A percentile compares a stretch with the other conserved stretches of the same genome.
Conservation (phyloP, 1,140 invertebrate genomes). For the Nymphalis io region DNA sequence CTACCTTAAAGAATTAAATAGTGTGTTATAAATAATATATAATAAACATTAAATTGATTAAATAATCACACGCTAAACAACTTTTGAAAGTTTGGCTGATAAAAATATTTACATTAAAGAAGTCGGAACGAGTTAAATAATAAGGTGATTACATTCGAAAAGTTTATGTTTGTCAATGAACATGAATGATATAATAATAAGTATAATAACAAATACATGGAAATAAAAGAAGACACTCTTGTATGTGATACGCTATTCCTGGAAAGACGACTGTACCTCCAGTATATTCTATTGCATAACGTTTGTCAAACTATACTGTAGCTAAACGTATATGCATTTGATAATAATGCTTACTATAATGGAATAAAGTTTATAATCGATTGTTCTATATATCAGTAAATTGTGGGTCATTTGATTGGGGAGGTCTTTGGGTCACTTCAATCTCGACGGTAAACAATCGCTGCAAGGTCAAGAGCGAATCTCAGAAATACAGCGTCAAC, state of each 20-base stretch:
- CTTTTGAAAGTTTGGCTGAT: no score
- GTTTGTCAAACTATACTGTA: not conserved
- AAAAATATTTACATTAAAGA: no score
- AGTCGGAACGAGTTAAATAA: not conserved
- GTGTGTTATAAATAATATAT: no score
- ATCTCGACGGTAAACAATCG: slow-evolving; percentile 46
- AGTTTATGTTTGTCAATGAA: not conserved
- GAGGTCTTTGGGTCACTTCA: slow-evolving; percentile 40
- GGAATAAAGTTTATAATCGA: not conserved
- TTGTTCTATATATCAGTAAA: not conserved
- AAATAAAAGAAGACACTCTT: not conserved
- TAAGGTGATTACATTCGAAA: not conserved
- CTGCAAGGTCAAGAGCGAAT: slow-evolving; percentile 50
- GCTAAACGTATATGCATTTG: not conserved
- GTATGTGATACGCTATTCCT: not conserved
- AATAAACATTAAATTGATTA: no score
- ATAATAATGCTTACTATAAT: not conserved
- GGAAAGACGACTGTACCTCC: not conserved
- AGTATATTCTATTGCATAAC: slow-evolving; percentile 5
- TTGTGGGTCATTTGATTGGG: slow-evolving; percentile 27
- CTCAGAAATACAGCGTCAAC: slow-evolving; percentile 12
- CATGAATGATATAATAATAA: not conserved
- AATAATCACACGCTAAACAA: no score
- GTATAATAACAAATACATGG: not conserved
- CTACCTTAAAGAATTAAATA: no score